phyloP scores from a whole-genome alignment of 1,140 invertebrate genomes.

The Alviniconcha marisindica region DNA sequence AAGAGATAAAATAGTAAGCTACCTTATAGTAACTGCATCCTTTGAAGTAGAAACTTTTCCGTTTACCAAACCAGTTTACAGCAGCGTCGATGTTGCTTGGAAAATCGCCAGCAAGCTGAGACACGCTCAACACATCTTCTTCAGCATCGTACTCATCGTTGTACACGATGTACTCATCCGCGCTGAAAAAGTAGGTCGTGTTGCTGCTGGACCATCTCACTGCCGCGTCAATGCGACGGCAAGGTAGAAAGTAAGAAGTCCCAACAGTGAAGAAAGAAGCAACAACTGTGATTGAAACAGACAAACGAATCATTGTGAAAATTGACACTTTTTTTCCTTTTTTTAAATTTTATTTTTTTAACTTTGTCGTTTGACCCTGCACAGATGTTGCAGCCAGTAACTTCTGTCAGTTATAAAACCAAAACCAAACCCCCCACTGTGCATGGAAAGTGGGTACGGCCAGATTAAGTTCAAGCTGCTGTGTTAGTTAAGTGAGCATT shows the following conservation, averaged over 20 bases:
- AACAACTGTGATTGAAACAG: not conserved
- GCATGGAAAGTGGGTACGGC: too few relatives aligned
- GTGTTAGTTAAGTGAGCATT: too few relatives aligned
- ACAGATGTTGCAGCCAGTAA: too few relatives aligned
- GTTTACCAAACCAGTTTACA: not conserved
- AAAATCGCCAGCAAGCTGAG: not conserved
- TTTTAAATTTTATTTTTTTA: too few relatives aligned
- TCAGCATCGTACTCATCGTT: conserved; percentile 9
- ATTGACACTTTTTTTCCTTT: too few relatives aligned
- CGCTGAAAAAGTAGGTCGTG: conserved; percentile 29
- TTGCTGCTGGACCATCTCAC: conserved; percentile 26
- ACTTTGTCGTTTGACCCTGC: too few relatives aligned
- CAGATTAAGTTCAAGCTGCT: too few relatives aligned
- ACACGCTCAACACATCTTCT: not conserved
- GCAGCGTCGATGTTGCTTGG: conserved; percentile 15
- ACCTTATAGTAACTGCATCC: conserved; percentile 32
- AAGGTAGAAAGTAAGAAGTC: not conserved
- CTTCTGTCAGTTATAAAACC: too few relatives aligned
- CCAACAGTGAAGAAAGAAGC: not conserved
- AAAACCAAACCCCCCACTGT: too few relatives aligned
- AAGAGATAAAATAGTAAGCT: not conserved
- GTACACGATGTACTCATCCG: not conserved
- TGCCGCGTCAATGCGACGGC: conserved; percentile 27
- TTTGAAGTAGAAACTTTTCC: conserved; percentile 27
- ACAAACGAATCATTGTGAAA: not conserved